phyloP scores from a whole-genome alignment of 2,797 vertebrate genomes.

The Heliangelus exortis region DNA sequence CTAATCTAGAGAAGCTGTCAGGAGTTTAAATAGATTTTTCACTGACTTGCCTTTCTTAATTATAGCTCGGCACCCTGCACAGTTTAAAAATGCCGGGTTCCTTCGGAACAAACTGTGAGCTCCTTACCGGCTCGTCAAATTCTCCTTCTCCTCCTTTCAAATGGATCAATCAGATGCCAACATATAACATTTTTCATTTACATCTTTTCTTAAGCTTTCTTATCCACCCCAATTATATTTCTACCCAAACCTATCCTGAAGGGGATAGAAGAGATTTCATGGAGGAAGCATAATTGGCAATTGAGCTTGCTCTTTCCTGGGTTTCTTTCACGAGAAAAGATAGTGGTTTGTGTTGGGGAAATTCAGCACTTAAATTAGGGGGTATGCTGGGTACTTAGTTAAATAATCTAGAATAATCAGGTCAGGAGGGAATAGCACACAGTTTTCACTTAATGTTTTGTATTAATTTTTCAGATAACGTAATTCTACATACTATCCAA shows the following conservation, averaged over 20 bases:
- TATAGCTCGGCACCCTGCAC: slow-evolving; percentile 67
- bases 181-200: slow-evolving; percentile 71
- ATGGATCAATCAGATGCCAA: slow-evolving; percentile 70
- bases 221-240: slow-evolving; percentile 70
- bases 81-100: slow-evolving; percentile 64
- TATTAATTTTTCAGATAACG: slow-evolving; percentile 67
- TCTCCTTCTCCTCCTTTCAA: slow-evolving; percentile 63
- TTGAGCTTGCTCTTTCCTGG: slow-evolving; percentile 36
- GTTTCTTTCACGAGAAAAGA: slow-evolving; percentile 50
- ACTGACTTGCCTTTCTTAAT: slow-evolving; percentile 68
- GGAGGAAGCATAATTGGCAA: slow-evolving; percentile 64
- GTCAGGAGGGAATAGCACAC: slow-evolving; percentile 58
- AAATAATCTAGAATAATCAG: slow-evolving; percentile 72
- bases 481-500: not conserved
- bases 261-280: slow-evolving; percentile 68
- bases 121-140: slow-evolving; percentile 51
- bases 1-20: slow-evolving; percentile 71
- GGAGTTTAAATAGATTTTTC: slow-evolving; percentile 74
- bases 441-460: slow-evolving; percentile 21
- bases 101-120: slow-evolving; percentile 57
- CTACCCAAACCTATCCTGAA: slow-evolving; percentile 60
- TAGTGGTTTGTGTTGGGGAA: slow-evolving; percentile 18
- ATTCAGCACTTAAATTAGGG: slow-evolving; percentile 63
- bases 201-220: slow-evolving; percentile 56
- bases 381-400: slow-evolving; percentile 63